Base-by-base conservation (phyloP, 2,113 vertebrate genomes). In the Microtus oregoni region DNA sequence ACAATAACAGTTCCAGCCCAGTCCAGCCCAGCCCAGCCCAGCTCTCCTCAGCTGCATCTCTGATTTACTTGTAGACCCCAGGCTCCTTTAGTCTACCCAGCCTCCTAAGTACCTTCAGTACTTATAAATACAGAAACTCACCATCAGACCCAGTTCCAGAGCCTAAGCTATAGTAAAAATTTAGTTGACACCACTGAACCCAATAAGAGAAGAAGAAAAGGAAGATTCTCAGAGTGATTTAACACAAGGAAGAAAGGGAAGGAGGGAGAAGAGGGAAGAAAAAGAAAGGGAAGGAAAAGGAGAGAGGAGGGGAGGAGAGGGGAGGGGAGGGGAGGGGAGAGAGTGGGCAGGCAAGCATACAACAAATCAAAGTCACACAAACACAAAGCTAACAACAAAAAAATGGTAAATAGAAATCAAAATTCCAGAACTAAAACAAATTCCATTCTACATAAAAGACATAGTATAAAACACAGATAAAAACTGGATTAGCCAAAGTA, bases 351-450 rank as follows among this genome's bases (percentile, higher is more conserved):
- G 41, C 73, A 76, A 76, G 38, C 24, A 76, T 26, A 76, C 20
- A 15, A 44, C 72, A 94, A 24, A 89, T 44, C 30, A 92, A 3
- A 77, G 4, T 8, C 30, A 85, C 26, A 67, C 22, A 75, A 88
- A 81, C 44, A 68, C 82, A 85, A 65, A 85, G 22, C 32, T 17
- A 72, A 72, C 47, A 32, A 70, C 12, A 87, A 92, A 12, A 12
- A 90, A 96, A 94, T 58, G 88, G 28, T 86, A 93, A 93, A 65
- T 11, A 68, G 75, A 30, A 86, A 50, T 86, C 5, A 96, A 72
- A 94, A 77, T 32, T 75, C 93, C 35, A 91, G 70, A 88, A 81
- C 24, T 92, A 89, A 91, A 88, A 58, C 19, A 90, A 85, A 93
- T 63, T 35, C 12, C 5, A 7, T 4, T 4, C 4, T 1, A 13